phyloP scores from a whole-genome alignment of 2,797 vertebrate species.

The Decapterus maruadsi region DNA sequence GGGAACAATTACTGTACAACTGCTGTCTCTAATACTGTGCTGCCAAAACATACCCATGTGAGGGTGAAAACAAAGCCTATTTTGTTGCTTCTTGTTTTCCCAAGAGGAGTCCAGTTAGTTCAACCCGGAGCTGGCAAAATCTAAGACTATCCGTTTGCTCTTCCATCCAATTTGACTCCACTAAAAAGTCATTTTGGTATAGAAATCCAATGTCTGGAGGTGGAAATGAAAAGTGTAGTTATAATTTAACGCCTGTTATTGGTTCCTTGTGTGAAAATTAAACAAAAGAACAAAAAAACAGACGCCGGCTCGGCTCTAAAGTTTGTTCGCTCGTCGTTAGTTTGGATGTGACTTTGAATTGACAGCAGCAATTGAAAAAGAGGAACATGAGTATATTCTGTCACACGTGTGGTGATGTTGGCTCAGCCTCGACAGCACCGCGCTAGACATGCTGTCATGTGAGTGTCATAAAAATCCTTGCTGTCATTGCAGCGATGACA shows the following conservation, averaged over 20 bases:
- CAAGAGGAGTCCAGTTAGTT: conserved; percentile 32
- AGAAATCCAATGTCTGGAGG: neutral
- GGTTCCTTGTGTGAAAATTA: conserved; percentile 19
- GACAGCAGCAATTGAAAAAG: conserved; percentile 15
- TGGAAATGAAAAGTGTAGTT: neutral
- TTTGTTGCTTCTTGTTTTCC: conserved; percentile 31
- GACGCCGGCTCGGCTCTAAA: neutral
- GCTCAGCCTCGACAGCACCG: neutral
- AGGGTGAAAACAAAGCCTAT: conserved; percentile 45
- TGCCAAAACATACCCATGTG: conserved; percentile 28
- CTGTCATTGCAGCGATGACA: conserved; percentile 18
- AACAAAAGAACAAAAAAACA: conserved; percentile 7
- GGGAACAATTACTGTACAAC: conserved; percentile 12
- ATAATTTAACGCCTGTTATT: conserved; percentile 22
- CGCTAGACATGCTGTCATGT: conserved; percentile 23
- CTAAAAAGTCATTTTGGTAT: conserved; percentile 23
- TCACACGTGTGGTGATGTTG: conserved; percentile 22
- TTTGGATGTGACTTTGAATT: neutral
- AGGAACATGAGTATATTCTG: conserved; percentile 8
- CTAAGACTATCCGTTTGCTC: conserved; percentile 15
- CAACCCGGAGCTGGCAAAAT: conserved; percentile 28
- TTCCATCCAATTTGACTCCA: conserved; percentile 28
- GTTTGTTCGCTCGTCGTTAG: neutral
- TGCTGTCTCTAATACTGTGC: conserved; percentile 22
- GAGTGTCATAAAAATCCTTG: neutral